Evolutionary conservation across 2,113 vertebrate genomes (phyloP).

Genomic region (Perccottus glenii): DNA sequence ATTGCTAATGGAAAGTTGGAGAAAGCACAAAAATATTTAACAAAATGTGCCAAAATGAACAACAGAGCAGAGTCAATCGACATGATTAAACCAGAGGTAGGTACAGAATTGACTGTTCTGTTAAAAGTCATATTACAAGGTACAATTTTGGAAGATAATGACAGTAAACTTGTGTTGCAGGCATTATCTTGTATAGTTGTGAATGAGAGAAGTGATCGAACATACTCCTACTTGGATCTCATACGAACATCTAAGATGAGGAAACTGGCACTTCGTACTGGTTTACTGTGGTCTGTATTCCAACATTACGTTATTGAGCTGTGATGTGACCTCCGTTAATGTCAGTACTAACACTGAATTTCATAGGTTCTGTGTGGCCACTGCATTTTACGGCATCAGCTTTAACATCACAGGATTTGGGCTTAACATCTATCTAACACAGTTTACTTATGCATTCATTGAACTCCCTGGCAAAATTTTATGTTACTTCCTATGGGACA

Average conservation of each 20-base stretch:
- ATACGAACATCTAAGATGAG: conserved; percentile 78
- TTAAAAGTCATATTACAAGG: too few relatives aligned
- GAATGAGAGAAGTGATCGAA: conserved; percentile 46
- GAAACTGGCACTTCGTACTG: conserved; percentile 72
- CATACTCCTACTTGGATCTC: conserved; percentile 77
- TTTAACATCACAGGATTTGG: conserved; percentile 78
- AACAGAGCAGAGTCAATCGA: conserved; percentile 42
- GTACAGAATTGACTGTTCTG: neutral
- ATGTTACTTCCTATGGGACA: conserved; percentile 70
- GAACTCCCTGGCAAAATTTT: conserved; percentile 75
- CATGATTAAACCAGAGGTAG: conserved; percentile 79
- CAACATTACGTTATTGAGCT: neutral
- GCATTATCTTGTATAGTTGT: conserved; percentile 60
- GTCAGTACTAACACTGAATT: neutral
- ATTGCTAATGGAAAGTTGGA: conserved; percentile 84
- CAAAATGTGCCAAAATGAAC: conserved; percentile 84
- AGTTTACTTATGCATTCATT: conserved; percentile 68
- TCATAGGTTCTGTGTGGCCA: conserved; percentile 73
- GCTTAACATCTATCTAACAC: conserved; percentile 77
- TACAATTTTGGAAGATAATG: neutral
- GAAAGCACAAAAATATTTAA: conserved; percentile 82
- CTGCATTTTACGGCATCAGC: conserved; percentile 75
- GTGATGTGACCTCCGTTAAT: neutral
- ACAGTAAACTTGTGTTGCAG: conserved; percentile 46
- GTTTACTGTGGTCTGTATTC: conserved; percentile 70